Evolutionary conservation across 2,797 vertebrate species (phyloP).

Genomic region (Australoheros facetus): DNA sequence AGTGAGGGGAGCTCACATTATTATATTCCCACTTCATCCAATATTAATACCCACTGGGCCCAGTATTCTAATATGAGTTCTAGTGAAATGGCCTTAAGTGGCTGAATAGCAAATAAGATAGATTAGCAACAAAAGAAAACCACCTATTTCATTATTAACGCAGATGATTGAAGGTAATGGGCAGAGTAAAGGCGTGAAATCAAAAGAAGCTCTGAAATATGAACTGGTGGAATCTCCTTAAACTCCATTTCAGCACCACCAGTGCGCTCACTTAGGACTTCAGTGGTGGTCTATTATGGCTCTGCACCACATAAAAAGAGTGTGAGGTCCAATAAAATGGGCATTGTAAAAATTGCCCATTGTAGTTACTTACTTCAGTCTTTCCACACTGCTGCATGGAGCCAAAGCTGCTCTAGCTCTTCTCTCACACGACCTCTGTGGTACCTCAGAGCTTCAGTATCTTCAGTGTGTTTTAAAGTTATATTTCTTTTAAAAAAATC

Average conservation of each 20-base stretch:
- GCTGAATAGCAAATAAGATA: constrained; percentile 73
- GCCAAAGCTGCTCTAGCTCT: not conserved
- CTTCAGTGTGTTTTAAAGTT: not conserved
- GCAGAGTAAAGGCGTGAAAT: constrained; percentile 46
- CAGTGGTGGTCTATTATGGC: constrained; percentile 36
- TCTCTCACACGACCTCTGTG: not conserved
- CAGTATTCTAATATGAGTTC: constrained; percentile 73
- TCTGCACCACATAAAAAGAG: constrained; percentile 40
- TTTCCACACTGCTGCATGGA: constrained; percentile 4
- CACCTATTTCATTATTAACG: constrained; percentile 73
- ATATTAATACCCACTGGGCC: constrained; percentile 79
- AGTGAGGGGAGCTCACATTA: constrained; percentile 64
- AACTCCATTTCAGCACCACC: constrained; percentile 23
- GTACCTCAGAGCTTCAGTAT: not conserved
- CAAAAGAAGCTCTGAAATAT: constrained; percentile 66
- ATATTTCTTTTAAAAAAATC: no score
- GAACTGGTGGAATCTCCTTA: constrained; percentile 56
- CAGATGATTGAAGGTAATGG: constrained; percentile 69
- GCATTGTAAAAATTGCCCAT: constrained; percentile 5
- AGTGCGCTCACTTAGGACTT: constrained; percentile 43
- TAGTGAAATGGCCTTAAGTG: constrained; percentile 74
- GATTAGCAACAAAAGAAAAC: constrained; percentile 76
- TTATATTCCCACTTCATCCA: constrained; percentile 79
- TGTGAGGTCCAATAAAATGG: constrained; percentile 42
- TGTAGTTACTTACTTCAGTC: constrained; percentile 35